Percentiles rank a stretch among this genome's conserved stretches.
phyloP scores from a whole-genome alignment of 2,888 invertebrate genomes.

The Furcula furcula region DNA sequence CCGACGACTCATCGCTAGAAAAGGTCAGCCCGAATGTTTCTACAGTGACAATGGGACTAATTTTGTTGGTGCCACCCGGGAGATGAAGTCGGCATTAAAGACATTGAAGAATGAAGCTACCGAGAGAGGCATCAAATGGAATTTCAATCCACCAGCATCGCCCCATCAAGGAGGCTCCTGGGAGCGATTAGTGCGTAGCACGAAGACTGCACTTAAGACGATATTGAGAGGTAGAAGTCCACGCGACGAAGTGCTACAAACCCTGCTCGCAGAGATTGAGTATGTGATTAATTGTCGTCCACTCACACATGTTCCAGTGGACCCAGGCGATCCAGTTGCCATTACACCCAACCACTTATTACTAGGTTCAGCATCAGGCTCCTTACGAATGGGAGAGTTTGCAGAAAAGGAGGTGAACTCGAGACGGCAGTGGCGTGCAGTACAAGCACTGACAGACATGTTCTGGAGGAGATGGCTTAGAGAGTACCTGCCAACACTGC shows the following conservation, averaged over 20 bases:
- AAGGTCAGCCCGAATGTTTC: slow-evolving; percentile 16
- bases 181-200: slow-evolving; percentile 15
- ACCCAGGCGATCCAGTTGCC: too few relatives aligned
- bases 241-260: slow-evolving; percentile 8
- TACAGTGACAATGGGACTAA: slow-evolving; percentile 25
- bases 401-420: too few relatives aligned
- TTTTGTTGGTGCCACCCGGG: slow-evolving; percentile 14
- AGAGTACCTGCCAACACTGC: background rate
- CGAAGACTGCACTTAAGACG: slow-evolving; percentile 8
- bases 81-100: slow-evolving; percentile 8
- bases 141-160: slow-evolving; percentile 11
- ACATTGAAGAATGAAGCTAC: background rate
- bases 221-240: slow-evolving; percentile 8
- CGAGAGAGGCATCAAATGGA: slow-evolving; percentile 5
- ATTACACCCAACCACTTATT: too few relatives aligned
- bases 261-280: slow-evolving; percentile 11
- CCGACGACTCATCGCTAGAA: slow-evolving; percentile 16
- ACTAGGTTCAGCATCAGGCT: too few relatives aligned
- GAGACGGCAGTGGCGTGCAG: background rate
- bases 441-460: background rate
- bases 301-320: slow-evolving; percentile 5
- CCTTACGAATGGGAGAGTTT: too few relatives aligned
- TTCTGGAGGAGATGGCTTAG: background rate
- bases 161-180: slow-evolving; percentile 5
- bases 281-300: slow-evolving; percentile 8